Evolutionary conservation across 2,113 vertebrate genomes (phyloP).

Genomic region (Egretta garzetta): DNA sequence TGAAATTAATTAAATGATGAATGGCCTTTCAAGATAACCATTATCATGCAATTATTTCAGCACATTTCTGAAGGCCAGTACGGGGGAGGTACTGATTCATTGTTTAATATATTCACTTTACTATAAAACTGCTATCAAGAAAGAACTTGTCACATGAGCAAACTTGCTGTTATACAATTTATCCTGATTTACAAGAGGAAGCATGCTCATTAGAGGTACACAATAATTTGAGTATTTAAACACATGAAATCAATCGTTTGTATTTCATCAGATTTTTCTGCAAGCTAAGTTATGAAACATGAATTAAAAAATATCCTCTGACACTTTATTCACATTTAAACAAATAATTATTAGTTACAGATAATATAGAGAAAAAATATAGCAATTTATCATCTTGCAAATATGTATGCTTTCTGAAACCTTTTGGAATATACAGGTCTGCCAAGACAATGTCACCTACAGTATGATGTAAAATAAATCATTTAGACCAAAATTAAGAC

Average conservation of each 20-base stretch:
- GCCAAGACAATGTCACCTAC: neutral
- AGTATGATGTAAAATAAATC: neutral
- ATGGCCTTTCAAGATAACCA: conserved; percentile 77
- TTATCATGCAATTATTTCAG: conserved; percentile 59
- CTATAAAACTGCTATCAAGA: neutral
- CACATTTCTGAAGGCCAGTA: neutral
- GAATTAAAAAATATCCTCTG: neutral
- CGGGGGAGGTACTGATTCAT: neutral
- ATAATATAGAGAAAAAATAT: neutral
- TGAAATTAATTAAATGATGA: conserved; percentile 89
- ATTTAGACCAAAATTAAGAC: neutral
- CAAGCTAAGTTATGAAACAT: neutral
- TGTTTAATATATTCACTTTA: neutral
- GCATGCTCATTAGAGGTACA: neutral
- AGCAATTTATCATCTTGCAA: neutral
- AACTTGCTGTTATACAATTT: neutral
- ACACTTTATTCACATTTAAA: neutral
- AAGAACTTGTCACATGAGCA: neutral
- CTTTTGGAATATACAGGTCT: neutral
- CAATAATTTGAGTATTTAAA: neutral
- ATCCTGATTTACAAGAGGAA: neutral
- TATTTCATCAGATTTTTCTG: neutral
- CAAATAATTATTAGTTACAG: neutral
- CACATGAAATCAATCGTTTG: neutral
- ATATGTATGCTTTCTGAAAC: neutral